These are phyloP conservation scores for Zootermopsis nevadensis DNA, from an alignment of 2,888 invertebrate species.

Conservation along the genomic window DNA sequence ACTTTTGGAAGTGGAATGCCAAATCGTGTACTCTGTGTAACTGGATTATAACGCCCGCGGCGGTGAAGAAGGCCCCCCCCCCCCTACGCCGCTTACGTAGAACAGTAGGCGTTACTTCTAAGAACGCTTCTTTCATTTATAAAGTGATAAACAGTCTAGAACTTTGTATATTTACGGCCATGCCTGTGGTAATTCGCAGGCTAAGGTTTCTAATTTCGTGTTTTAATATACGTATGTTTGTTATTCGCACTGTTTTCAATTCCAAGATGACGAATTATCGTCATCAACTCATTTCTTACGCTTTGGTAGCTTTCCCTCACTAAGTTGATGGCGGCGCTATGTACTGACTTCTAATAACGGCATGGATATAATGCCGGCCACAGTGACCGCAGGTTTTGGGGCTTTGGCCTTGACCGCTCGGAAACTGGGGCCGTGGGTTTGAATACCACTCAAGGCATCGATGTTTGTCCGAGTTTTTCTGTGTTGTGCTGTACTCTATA, in stretches of 20 bases:
- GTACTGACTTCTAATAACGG: too few species aligned
- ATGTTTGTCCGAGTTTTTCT: too few species aligned
- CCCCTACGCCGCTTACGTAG: not conserved
- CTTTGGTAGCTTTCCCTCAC: too few species aligned
- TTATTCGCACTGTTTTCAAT: not conserved
- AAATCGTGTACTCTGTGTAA: not conserved
- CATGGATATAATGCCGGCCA: too few species aligned
- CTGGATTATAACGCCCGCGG: not conserved
- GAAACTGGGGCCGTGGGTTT: too few species aligned
- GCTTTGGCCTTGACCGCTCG: too few species aligned
- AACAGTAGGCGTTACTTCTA: not conserved
- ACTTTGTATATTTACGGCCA: not conserved
- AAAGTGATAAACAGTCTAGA: not conserved
- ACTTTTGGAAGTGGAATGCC: too few species aligned
- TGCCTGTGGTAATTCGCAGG: not conserved
- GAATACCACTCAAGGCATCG: too few species aligned
- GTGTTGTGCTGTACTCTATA: too few species aligned
- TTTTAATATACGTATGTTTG: not conserved
- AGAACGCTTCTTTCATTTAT: slow-evolving; percentile 12
- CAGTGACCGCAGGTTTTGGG: too few species aligned
- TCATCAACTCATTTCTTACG: too few species aligned
- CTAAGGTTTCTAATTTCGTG: not conserved
- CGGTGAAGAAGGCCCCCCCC: not conserved
- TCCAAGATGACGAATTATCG: not conserved
- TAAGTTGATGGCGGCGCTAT: too few species aligned